phyloP scores from a whole-genome alignment of 2,797 vertebrate genomes.

The Eulemur coronatus region DNA sequence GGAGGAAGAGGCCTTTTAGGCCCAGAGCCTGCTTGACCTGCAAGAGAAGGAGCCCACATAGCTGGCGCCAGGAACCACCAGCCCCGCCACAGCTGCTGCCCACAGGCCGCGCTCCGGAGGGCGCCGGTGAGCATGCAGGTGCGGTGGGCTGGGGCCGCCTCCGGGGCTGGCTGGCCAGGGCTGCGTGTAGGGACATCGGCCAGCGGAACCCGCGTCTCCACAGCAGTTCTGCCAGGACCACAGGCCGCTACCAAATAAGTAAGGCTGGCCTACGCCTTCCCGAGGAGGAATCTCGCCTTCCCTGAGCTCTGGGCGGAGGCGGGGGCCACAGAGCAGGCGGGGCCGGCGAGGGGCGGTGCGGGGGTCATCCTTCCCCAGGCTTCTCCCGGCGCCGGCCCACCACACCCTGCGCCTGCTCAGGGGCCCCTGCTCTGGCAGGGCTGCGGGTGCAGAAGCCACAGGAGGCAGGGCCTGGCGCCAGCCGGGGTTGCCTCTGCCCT shows the following conservation, averaged over 20 bases:
- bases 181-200: fast-evolving
- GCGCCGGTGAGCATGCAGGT: fast-evolving
- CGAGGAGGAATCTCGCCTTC: not conserved
- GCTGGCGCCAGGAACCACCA: not conserved
- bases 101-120: not conserved
- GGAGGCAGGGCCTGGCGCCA: not conserved
- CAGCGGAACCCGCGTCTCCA: not conserved
- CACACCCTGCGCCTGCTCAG: not conserved
- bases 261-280: not conserved
- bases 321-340: not conserved
- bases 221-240: not conserved
- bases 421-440: not conserved
- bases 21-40: conserved; percentile 94
- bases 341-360: no score
- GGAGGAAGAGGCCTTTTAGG: conserved; percentile 99
- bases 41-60: conserved; percentile 71
- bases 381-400: not conserved
- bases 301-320: not conserved
- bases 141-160: not conserved
- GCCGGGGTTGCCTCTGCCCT: fast-evolving
- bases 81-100: not conserved
- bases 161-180: not conserved
- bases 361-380: not conserved
- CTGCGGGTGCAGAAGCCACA: not conserved
- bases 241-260: not conserved